These are phyloP conservation scores for Montipora efflorescens DNA, from an alignment of 64 coral and sea anemone species.

Conservation along the genomic window DNA sequence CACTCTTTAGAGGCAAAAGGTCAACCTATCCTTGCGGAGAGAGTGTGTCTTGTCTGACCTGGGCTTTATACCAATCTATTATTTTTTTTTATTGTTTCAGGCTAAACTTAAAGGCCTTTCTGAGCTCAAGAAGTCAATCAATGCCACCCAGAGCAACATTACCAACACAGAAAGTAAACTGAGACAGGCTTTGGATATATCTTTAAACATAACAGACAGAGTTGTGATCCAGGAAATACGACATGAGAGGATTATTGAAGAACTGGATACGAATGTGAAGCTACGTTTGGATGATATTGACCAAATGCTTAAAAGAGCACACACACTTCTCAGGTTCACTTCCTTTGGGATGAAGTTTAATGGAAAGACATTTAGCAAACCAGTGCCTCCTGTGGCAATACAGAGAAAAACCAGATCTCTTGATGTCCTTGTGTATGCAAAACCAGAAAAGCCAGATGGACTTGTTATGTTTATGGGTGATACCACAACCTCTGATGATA, in stretches of 20 bases:
- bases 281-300: slow-evolving; percentile 51
- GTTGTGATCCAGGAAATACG: not conserved
- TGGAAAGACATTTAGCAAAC: slow-evolving; percentile 10
- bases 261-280: slow-evolving; percentile 42
- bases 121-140: slow-evolving; percentile 39
- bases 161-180: slow-evolving; percentile 42
- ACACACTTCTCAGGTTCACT: slow-evolving; percentile 25
- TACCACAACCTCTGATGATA: not conserved
- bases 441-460: slow-evolving; percentile 58
- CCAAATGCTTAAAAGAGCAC: slow-evolving; percentile 45
- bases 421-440: slow-evolving; percentile 36
- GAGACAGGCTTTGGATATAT: slow-evolving; percentile 49
- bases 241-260: slow-evolving; percentile 34
- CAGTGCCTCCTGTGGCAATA: slow-evolving; percentile 1
- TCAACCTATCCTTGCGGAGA: not conserved
- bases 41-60: too few species aligned
- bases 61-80: too few species aligned
- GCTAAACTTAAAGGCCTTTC: slow-evolving; percentile 5
- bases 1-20: too few species aligned
- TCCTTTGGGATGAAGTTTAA: slow-evolving; percentile 47
- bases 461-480: slow-evolving; percentile 44
- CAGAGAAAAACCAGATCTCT: not conserved
- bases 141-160: slow-evolving; percentile 48
- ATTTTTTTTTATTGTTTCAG: not conserved
- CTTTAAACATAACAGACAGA: slow-evolving; percentile 13